These are phyloP conservation scores for Ophion slaviceki DNA, from an alignment of 2,888 invertebrate species.

Conservation along the genomic window DNA sequence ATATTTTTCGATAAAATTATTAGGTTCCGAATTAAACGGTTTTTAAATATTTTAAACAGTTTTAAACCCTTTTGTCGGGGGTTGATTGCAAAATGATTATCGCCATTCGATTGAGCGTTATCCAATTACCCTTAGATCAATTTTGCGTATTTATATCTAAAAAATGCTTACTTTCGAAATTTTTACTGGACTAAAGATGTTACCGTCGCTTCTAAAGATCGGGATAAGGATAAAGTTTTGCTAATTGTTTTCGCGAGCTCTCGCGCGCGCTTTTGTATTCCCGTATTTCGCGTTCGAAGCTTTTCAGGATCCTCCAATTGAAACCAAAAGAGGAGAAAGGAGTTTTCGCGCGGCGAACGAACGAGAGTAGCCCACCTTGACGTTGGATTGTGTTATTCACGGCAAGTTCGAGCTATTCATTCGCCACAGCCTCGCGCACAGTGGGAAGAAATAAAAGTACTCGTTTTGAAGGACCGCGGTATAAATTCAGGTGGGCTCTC, in stretches of 20 bases:
- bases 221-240: conserved; percentile 19
- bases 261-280: background rate
- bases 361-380: conserved; percentile 30
- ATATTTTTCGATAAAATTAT: too few relatives aligned
- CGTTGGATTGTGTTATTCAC: conserved; percentile 49
- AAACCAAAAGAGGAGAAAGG: conserved; percentile 43
- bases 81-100: too few relatives aligned
- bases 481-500: conserved; percentile 42
- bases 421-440: background rate
- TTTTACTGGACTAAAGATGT: too few relatives aligned
- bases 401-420: conserved; percentile 43
- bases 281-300: conserved; percentile 29
- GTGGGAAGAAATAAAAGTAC: conserved; percentile 24
- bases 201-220: background rate
- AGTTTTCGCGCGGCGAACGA: conserved; percentile 7
- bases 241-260: conserved; percentile 42
- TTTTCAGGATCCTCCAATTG: conserved; percentile 57
- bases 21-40: too few relatives aligned
- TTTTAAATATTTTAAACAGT: too few relatives aligned
- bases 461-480: conserved; percentile 37
- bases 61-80: too few relatives aligned
- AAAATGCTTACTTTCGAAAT: too few relatives aligned
- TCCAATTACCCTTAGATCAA: too few relatives aligned
- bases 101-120: too few relatives aligned
- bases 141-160: too few relatives aligned